Conservation (phyloP, 2,888 invertebrate genomes). For the Lasioglossum lativentre region DNA sequence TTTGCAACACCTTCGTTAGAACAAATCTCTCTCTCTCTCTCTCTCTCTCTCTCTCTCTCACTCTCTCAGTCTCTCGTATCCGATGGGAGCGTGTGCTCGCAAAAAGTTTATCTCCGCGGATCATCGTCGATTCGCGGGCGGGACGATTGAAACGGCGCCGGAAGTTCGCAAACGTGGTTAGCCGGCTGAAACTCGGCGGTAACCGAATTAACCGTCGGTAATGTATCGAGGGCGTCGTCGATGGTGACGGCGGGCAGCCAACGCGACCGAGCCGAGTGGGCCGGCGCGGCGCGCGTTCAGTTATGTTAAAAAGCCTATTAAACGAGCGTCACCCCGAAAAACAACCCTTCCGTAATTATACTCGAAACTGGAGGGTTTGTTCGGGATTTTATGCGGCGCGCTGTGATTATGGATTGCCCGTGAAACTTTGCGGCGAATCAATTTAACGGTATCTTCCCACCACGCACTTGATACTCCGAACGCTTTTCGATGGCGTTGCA, state of each 20-base stretch:
- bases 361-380: conserved; percentile 13
- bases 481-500: not conserved
- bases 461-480: not conserved
- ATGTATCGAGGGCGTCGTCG: conserved; percentile 79
- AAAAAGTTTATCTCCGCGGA: conserved; percentile 17
- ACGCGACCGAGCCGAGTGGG: conserved; percentile 52
- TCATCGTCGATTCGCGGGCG: conserved; percentile 56
- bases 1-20: not conserved
- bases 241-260: conserved; percentile 78
- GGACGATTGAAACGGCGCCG: conserved; percentile 65
- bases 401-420: not conserved
- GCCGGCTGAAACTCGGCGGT: conserved; percentile 78
- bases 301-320: conserved; percentile 71
- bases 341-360: conserved; percentile 38
- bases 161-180: conserved; percentile 80
- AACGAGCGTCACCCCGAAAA: conserved; percentile 72
- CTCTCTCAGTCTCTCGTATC: not conserved
- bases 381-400: not conserved
- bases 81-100: not conserved
- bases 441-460: not conserved
- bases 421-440: conserved; percentile 1
- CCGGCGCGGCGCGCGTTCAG: conserved; percentile 32
- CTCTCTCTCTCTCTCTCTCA: not conserved
- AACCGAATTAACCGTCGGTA: conserved; percentile 80
- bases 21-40: not conserved